phyloP scores from a whole-genome alignment of 1,140 invertebrate species.

The Drosophila lacertosa region DNA sequence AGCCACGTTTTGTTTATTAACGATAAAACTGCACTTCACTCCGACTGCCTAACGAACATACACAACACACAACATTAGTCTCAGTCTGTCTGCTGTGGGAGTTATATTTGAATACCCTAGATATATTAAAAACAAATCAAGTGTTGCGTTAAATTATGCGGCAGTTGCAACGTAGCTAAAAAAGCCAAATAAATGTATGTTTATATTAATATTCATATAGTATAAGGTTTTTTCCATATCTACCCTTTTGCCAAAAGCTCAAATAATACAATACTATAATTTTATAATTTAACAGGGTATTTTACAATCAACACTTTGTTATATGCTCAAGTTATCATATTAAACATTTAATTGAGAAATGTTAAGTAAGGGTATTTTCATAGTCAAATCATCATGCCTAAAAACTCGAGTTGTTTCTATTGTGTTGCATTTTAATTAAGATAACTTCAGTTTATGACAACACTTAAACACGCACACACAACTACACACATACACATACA shows the following conservation, averaged over 20 bases:
- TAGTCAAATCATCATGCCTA: not conserved
- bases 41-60: not conserved
- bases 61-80: constrained; percentile 5
- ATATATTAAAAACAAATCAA: not conserved
- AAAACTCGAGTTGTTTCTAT: constrained; percentile 42
- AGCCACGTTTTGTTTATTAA: constrained; percentile 62
- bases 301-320: too few species aligned
- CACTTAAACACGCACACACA: too few species aligned
- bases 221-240: too few species aligned
- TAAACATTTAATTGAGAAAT: too few species aligned
- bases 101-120: constrained; percentile 12
- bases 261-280: too few species aligned
- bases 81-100: constrained; percentile 14
- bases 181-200: not conserved
- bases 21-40: constrained; percentile 35
- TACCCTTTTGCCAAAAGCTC: too few species aligned
- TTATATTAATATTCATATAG: too few species aligned
- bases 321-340: too few species aligned
- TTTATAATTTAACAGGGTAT: too few species aligned
- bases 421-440: constrained; percentile 75
- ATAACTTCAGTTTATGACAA: constrained; percentile 73
- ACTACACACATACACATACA: not conserved
- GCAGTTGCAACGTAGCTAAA: not conserved
- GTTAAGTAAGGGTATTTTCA: constrained; percentile 2
- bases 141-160: not conserved